phyloP scores from a whole-genome alignment of 2,888 invertebrate genomes.

The Nomada goodeniana region DNA sequence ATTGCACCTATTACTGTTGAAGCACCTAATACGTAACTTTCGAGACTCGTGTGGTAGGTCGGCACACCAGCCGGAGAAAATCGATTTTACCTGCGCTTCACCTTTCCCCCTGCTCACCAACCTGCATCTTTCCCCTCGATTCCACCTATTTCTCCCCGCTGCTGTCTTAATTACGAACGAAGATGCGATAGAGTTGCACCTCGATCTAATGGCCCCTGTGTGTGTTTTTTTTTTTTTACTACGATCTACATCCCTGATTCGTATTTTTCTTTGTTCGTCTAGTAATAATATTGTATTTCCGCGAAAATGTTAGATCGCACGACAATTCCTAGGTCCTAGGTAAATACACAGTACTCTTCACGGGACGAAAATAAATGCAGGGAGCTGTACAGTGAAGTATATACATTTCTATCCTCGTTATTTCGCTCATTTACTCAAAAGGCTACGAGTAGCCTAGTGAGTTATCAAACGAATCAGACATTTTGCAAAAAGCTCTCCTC shows the following conservation, averaged over 20 bases:
- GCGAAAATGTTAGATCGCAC: no score
- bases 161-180: slow-evolving; percentile 51
- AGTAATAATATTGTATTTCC: background rate
- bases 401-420: no score
- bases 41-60: slow-evolving; percentile 70
- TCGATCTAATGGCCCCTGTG: background rate
- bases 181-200: slow-evolving; percentile 23
- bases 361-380: no score
- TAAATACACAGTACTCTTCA: no score
- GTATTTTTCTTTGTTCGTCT: background rate
- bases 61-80: slow-evolving; percentile 64
- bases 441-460: background rate
- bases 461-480: background rate
- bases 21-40: slow-evolving; percentile 78
- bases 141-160: slow-evolving; percentile 30
- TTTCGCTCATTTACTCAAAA: no score
- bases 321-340: no score
- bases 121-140: background rate
- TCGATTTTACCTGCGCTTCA: slow-evolving; percentile 67
- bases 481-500: background rate
- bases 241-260: background rate
- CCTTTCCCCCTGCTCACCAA: slow-evolving; percentile 40
- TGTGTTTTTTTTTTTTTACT: background rate
- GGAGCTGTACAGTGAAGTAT: no score
- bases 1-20: slow-evolving; percentile 77